These are phyloP conservation scores for Calephelis perditalis DNA, from an alignment of 2,888 invertebrate species.

Conservation along the genomic window DNA sequence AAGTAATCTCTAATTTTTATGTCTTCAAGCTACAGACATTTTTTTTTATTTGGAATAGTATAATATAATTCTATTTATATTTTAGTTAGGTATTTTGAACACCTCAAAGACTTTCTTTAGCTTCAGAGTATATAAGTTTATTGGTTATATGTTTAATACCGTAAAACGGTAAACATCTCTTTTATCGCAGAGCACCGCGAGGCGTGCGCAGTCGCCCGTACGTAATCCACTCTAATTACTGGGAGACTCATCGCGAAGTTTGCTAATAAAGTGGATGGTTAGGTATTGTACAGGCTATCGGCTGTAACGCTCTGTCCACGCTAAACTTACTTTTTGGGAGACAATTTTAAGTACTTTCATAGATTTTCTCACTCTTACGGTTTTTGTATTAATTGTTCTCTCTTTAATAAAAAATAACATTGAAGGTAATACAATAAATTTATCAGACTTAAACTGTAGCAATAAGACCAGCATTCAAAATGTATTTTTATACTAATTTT, in stretches of 20 bases:
- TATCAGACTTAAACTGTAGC: no score
- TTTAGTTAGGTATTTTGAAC: no score
- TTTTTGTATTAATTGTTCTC: neutral
- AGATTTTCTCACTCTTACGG: neutral
- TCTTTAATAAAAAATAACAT: no score
- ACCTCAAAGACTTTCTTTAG: no score
- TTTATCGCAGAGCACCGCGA: constrained; percentile 39
- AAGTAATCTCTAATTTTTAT: no score
- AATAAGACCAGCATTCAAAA: no score
- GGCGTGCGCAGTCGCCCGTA: constrained; percentile 55
- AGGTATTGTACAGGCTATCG: constrained; percentile 30
- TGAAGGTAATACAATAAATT: no score
- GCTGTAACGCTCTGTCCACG: constrained; percentile 4
- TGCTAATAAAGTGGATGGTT: constrained; percentile 72
- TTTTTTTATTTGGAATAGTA: no score
- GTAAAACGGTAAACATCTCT: constrained; percentile 28
- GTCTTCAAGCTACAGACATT: no score
- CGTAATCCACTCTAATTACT: constrained; percentile 71
- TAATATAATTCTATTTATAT: no score
- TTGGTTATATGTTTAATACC: constrained; percentile 22
- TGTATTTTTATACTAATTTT: no score
- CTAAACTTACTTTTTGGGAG: neutral
- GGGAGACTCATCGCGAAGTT: constrained; percentile 66
- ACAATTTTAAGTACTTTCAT: no score
- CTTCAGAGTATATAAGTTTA: neutral